Evolutionary conservation across 2,888 invertebrate genomes (phyloP).

Genomic region (Eupithecia abbreviata): DNA sequence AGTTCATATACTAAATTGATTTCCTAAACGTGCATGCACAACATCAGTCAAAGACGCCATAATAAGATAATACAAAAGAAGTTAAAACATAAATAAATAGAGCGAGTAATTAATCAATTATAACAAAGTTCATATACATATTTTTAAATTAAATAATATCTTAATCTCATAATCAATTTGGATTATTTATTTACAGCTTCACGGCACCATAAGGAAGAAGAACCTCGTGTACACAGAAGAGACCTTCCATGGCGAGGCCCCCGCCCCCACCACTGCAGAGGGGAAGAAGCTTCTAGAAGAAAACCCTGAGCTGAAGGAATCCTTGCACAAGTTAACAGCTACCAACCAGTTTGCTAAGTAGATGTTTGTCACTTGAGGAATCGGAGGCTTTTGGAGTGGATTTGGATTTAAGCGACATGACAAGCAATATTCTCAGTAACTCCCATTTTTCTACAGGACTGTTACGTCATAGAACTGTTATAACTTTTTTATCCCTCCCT

Average conservation of each 20-base stretch:
- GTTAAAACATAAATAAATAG: too few species aligned
- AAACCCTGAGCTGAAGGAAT: conserved; percentile 60
- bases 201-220: conserved; percentile 86
- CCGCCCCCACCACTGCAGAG: conserved; percentile 76
- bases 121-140: too few species aligned
- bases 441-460: too few species aligned
- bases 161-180: too few species aligned
- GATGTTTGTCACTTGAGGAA: background rate
- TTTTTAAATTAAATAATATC: too few species aligned
- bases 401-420: background rate
- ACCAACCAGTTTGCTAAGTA: conserved; percentile 26
- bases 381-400: background rate
- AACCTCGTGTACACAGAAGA: conserved; percentile 87
- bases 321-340: conserved; percentile 30
- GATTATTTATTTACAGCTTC: conserved; percentile 72
- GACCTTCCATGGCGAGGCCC: conserved; percentile 85
- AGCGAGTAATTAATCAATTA: too few species aligned
- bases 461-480: too few species aligned
- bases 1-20: too few species aligned
- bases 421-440: background rate
- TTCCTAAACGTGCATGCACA: too few species aligned
- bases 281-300: conserved; percentile 65
- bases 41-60: too few species aligned
- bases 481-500: too few species aligned
- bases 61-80: too few species aligned